A percentile compares a stretch with the other conserved stretches of the same genome.
phyloP scores from a whole-genome alignment of 2,113 vertebrate species.

The Neolamprologus caudopunctatus region DNA sequence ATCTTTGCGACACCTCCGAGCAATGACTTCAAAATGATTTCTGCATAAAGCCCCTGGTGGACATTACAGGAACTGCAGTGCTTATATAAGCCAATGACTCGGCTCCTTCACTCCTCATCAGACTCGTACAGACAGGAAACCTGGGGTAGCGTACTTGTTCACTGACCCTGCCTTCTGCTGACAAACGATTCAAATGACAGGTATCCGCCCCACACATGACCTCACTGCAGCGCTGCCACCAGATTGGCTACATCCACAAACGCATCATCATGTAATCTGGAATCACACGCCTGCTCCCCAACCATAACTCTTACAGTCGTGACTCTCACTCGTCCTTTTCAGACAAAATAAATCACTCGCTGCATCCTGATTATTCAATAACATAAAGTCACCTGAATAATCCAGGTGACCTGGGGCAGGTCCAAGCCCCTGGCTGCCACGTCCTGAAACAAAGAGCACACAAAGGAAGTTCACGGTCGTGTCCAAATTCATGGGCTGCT shows the following conservation, averaged over 20 bases:
- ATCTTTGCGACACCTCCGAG: neutral
- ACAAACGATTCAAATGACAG: neutral
- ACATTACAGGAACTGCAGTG: neutral
- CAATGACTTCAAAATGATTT: neutral
- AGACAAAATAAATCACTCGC: neutral
- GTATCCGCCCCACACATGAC: neutral
- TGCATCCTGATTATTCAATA: neutral
- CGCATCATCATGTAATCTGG: neutral
- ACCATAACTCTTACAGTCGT: neutral
- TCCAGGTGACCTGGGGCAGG: constrained; percentile 91
- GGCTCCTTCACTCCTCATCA: neutral
- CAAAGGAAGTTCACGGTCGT: neutral
- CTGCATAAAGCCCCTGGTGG: neutral
- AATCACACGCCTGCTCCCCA: accelerated
- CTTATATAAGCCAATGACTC: neutral
- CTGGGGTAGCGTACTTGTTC: neutral
- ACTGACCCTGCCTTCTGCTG: neutral
- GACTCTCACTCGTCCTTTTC: neutral
- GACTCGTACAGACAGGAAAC: neutral
- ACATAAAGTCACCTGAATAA: constrained; percentile 79
- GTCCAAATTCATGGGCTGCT: neutral
- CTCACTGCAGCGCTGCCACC: neutral
- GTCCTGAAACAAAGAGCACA: constrained; percentile 72
- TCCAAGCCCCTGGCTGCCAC: constrained; percentile 92
- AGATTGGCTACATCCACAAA: neutral